phyloP scores from a whole-genome alignment of 1,140 invertebrate species.

The Heliconius nattereri region DNA sequence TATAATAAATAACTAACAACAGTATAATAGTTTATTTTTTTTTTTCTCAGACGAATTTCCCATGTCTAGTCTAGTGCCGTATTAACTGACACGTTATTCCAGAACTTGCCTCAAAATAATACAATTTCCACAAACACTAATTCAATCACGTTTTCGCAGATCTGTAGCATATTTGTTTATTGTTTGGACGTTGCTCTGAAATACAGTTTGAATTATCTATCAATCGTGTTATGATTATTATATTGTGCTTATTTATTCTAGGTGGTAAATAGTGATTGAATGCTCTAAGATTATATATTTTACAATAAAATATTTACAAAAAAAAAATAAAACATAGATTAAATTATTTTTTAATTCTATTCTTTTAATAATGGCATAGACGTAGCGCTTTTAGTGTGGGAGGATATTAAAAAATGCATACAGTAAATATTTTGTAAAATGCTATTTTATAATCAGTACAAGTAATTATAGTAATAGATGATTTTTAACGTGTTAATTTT shows the following conservation, averaged over 20 bases:
- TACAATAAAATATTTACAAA: too few species aligned
- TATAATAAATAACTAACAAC: too few species aligned
- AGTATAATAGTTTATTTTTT: neutral
- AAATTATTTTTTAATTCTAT: too few species aligned
- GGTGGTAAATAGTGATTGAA: neutral
- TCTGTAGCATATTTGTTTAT: conserved; percentile 5
- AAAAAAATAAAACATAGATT: too few species aligned
- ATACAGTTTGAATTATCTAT: conserved; percentile 5
- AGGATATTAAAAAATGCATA: too few species aligned
- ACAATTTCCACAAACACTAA: neutral
- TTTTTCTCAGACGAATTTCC: neutral
- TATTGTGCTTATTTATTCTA: neutral
- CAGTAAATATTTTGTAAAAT: too few species aligned
- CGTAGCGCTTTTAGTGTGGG: too few species aligned
- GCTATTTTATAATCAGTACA: too few species aligned
- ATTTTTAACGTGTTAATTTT: neutral
- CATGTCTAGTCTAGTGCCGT: neutral
- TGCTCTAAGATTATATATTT: too few species aligned
- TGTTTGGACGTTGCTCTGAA: conserved; percentile 5
- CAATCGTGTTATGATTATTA: neutral
- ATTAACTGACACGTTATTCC: neutral
- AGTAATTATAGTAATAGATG: too few species aligned
- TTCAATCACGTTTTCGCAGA: neutral
- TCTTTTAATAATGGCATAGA: too few species aligned
- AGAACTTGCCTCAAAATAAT: neutral